Base-by-base conservation (phyloP, 2,113 vertebrate species). In the Psittacus erithacus region DNA sequence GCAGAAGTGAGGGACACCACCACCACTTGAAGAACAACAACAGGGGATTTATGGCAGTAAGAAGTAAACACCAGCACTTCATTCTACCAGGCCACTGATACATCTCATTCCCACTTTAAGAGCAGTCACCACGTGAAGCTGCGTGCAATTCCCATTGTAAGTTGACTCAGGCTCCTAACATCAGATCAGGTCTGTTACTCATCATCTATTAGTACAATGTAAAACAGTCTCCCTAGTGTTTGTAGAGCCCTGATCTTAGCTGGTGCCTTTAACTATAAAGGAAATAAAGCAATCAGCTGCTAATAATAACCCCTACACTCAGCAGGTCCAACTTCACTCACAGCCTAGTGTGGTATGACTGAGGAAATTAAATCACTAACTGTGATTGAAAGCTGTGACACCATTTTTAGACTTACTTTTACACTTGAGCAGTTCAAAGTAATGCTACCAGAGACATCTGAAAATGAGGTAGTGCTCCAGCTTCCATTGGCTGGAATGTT, bases 1-100 rank as follows among this genome's bases (percentile, higher is more conserved):
- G 23, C 53, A 4, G 0, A 16, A 2, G 9, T 3, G n/a, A 60
- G 9, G 20, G 46, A 4, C 10, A 6, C 27, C 28, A 11, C 28
- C 35, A 76, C 13, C 29, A 11, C 60, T 25, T 28, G 1, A 50
- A 55, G 28, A 24, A n/a, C 23, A 59, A 27, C 57, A 20, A 0
- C 18, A 19, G 31, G 41, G 31, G 17, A 9, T 18, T 46, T 41
- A 22, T 6, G 38, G n/a, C 31, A 68, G 22, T 3, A 33, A 10
- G 46, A 23, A 62, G 12, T 7, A 27, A 75, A 4, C 60, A 38
- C 16, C 31, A 73, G 13, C 27, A 49, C 19, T 18, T 9, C 43
- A 15, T 25, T 59, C 11, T 7, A 29, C 41, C 38, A 35, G 18
- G 7, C 25, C 38, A 64, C 19, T 2, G 2, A 8, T 39, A 33